Base-by-base conservation (phyloP, 2,113 vertebrate species). In the Candoia aspera region DNA sequence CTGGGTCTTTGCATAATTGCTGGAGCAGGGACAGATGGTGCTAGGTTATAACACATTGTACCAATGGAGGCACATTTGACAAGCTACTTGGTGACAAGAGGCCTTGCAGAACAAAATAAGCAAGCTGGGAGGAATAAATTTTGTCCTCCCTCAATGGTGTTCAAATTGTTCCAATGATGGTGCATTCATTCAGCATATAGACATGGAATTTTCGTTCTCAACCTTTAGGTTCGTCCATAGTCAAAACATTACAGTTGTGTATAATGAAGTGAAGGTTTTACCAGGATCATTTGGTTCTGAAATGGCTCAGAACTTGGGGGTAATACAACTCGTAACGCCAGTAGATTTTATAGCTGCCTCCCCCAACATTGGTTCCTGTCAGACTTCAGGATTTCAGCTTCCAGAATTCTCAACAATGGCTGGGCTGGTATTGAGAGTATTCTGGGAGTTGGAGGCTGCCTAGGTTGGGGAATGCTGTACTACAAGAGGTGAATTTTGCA, bases 11-110 rank as follows among this genome's bases (percentile, higher is more conserved):
- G 90, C 85, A 90, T 33, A 90, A 87, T 88, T 92, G 3, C 87
- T 95, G 62, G 64, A 94, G 53, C 89, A 93, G 55, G 86, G 89
- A 62, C 91, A 86, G 33, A n/a, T 83, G 0, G 26, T 12, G 6
- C 37, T 49, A n/a, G 1, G 26, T 33, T 26, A 11, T 26, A 33
- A 86, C 58, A 64, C 13, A 2, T 88, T 55, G 49, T 68, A 21
- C n/a, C 46, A 24, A 37, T 60, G 10, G 54, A 8, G 90, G 24
- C 9, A 15, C 37, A 49, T 10, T 33, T 54, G 1, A 42, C 64
- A 26, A 13, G 46, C 37, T 84, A 57, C 64, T 15, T 24, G 90
- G 13, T n/a, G n/a, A 10, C 73, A 83, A 87, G 26, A 84, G 55
- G 55, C 37, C 79, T 19, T 24, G 17, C 6, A 46, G 86, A 33